These are phyloP conservation scores for Rhombomys opimus DNA, from an alignment of 2,113 vertebrate species.

Conservation along the genomic window DNA sequence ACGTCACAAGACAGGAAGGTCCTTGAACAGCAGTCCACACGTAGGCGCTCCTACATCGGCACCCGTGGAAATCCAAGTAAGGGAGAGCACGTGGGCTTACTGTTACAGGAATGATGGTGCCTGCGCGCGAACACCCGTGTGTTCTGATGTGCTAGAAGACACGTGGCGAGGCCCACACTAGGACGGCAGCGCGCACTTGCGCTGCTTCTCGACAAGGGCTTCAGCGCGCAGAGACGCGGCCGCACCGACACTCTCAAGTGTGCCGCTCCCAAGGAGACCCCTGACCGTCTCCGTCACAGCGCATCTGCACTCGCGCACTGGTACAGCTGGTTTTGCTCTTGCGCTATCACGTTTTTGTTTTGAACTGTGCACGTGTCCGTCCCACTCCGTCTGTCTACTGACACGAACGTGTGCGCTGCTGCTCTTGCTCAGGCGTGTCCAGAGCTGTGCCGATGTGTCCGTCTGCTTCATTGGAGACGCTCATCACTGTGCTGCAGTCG, in stretches of 20 bases:
- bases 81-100: not conserved
- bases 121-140: not conserved
- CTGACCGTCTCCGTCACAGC: too few relatives aligned
- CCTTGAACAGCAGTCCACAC: not conserved
- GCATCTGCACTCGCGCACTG: too few relatives aligned
- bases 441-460: not conserved
- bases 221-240: not conserved
- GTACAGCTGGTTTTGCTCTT: not conserved
- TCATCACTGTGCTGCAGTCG: not conserved
- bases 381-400: too few relatives aligned
- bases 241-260: not conserved
- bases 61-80: not conserved
- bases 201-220: not conserved
- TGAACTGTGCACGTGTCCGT: not conserved
- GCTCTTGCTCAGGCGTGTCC: not conserved
- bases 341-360: not conserved
- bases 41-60: not conserved
- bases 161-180: not conserved
- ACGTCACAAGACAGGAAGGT: not conserved
- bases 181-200: not conserved
- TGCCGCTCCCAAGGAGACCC: not conserved
- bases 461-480: not conserved
- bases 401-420: too few relatives aligned
- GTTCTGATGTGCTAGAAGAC: not conserved
- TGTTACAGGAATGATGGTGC: not conserved